phyloP scores from a whole-genome alignment of 1,140 invertebrate species.

The Bombus impatiens region DNA sequence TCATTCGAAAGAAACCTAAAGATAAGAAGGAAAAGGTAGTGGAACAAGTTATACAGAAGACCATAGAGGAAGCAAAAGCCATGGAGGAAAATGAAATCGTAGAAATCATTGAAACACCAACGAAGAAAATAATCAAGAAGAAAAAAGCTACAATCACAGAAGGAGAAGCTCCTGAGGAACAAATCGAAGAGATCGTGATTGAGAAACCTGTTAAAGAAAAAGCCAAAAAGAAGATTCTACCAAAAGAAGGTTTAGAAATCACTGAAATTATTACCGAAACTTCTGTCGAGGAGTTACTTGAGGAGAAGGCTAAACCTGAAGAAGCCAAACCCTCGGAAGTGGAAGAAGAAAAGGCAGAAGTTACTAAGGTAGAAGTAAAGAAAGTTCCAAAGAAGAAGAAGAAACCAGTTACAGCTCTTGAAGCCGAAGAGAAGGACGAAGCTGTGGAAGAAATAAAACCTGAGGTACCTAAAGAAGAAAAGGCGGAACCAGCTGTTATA shows the following conservation, averaged over 20 bases:
- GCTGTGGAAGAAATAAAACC: constrained; percentile 52
- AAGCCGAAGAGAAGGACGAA: constrained; percentile 43
- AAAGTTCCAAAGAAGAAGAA: constrained; percentile 44
- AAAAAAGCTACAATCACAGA: constrained; percentile 55
- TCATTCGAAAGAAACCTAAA: constrained; percentile 70
- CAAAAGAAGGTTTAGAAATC: constrained; percentile 63
- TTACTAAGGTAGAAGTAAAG: constrained; percentile 42
- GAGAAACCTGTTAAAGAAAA: constrained; percentile 62
- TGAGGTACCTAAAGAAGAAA: constrained; percentile 39
- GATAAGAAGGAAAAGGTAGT: constrained; percentile 62
- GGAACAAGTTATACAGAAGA: constrained; percentile 55
- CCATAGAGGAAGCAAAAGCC: constrained; percentile 35
- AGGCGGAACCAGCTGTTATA: constrained; percentile 53
- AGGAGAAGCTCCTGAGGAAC: constrained; percentile 59
- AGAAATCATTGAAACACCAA: constrained; percentile 55
- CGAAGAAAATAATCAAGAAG: constrained; percentile 52
- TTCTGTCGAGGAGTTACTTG: constrained; percentile 2
- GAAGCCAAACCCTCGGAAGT: constrained; percentile 46
- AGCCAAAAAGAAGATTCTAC: constrained; percentile 46
- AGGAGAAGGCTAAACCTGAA: constrained; percentile 49
- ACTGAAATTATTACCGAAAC: constrained; percentile 62
- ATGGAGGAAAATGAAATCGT: constrained; percentile 60
- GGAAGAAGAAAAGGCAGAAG: constrained; percentile 53
- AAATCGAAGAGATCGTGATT: constrained; percentile 65
- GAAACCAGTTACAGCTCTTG: constrained; percentile 4